Evolutionary conservation across 2,888 invertebrate genomes (phyloP).

Genomic region (Melanostoma mellinum): DNA sequence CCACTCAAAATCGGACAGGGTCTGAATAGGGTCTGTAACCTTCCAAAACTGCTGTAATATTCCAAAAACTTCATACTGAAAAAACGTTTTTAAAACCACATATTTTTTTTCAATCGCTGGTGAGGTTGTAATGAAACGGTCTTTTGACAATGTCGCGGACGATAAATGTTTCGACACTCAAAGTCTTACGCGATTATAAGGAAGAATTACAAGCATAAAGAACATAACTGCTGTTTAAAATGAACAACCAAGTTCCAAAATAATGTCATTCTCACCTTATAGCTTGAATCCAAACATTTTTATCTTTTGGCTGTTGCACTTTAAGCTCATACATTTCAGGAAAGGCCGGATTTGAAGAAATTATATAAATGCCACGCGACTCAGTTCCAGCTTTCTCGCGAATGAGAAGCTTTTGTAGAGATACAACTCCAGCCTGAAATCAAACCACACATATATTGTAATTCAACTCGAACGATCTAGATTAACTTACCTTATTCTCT

Average conservation of each 20-base stretch:
- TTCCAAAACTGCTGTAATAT: too few relatives aligned
- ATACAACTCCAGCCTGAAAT: conserved; percentile 94
- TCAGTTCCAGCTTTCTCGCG: conserved; percentile 97
- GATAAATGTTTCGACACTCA: too few relatives aligned
- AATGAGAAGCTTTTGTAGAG: conserved; percentile 94
- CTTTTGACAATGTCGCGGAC: too few relatives aligned
- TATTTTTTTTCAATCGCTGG: too few relatives aligned
- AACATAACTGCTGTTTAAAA: too few relatives aligned
- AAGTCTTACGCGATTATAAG: too few relatives aligned
- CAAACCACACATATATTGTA: neutral
- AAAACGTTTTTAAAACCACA: too few relatives aligned
- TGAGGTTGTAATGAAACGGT: too few relatives aligned
- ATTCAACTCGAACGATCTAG: neutral
- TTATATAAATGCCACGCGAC: conserved; percentile 94
- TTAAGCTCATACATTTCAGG: conserved; percentile 98
- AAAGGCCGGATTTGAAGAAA: conserved; percentile 94
- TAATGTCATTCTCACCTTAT: conserved; percentile 83
- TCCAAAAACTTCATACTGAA: too few relatives aligned
- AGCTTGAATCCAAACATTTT: conserved; percentile 94
- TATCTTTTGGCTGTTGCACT: conserved; percentile 93
- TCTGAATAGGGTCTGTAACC: too few relatives aligned
- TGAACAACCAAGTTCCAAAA: neutral
- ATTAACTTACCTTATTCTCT: conserved; percentile 91
- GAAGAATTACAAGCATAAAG: too few relatives aligned
- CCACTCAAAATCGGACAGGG: too few relatives aligned